Conservation (phyloP, 1,140 invertebrate genomes). For the Brachionus paranguensis region DNA sequence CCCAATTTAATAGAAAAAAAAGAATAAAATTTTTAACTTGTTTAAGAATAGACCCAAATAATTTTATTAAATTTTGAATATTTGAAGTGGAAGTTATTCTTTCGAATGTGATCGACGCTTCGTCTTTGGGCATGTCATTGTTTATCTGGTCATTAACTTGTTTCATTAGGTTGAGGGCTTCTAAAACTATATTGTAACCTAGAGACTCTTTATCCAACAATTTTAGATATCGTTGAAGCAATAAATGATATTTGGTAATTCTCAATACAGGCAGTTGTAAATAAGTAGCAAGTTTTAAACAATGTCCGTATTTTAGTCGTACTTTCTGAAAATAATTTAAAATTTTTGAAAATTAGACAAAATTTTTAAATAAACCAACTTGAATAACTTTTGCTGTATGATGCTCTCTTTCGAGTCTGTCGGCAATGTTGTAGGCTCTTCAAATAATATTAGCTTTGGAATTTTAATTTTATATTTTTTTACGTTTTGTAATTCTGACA, state of each 20-base stretch:
- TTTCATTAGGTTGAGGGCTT: conserved; percentile 23
- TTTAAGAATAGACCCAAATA: conserved; percentile 10
- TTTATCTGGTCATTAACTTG: conserved; percentile 36
- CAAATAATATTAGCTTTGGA: not conserved
- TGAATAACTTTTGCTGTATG: not conserved
- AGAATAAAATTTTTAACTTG: not conserved
- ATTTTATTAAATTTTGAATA: conserved; percentile 26
- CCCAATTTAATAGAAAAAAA: not conserved
- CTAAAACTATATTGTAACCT: not conserved
- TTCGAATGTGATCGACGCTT: not conserved
- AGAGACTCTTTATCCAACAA: conserved; percentile 20
- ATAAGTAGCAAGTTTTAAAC: conserved; percentile 23
- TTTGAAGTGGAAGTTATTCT: not conserved
- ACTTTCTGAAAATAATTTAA: not conserved
- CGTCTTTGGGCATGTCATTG: conserved; percentile 20
- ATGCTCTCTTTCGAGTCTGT: conserved; percentile 34
- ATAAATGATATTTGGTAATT: conserved; percentile 38
- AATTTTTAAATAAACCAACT: not conserved
- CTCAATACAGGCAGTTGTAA: conserved; percentile 29
- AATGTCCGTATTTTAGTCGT: conserved; percentile 24
- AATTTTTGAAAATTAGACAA: not conserved
- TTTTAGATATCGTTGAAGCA: conserved; percentile 27
- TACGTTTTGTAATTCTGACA: conserved; percentile 39
- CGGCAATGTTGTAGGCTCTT: not conserved
- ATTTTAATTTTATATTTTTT: not conserved